Evolutionary conservation across 1,140 invertebrate genomes (phyloP).

Genomic region (Alviniconcha marisindica): DNA sequence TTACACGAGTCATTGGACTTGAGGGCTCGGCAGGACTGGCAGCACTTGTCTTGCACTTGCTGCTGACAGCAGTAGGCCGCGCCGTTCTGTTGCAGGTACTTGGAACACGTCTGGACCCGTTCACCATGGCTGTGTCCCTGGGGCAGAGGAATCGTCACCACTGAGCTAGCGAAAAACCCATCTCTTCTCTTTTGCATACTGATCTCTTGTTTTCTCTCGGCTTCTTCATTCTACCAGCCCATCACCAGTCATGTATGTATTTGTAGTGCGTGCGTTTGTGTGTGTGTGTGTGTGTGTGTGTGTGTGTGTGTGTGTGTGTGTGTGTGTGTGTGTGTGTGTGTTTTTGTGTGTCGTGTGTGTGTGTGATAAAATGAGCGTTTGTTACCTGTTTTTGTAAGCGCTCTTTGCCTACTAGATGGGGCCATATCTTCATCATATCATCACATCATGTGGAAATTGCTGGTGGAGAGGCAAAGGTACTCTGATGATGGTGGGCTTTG

Average conservation of each 20-base stretch:
- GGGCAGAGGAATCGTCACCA: too few relatives aligned
- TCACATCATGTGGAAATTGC: neutral
- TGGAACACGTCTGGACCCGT: conserved; percentile 3
- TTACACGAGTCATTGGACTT: neutral
- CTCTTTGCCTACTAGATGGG: neutral
- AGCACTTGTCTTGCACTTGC: neutral
- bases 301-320: too few relatives aligned
- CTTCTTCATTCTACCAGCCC: too few relatives aligned
- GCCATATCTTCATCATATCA: neutral
- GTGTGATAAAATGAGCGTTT: neutral
- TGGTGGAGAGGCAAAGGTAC: too few relatives aligned
- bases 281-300: too few relatives aligned
- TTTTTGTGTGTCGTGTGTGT: neutral
- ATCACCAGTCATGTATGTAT: too few relatives aligned
- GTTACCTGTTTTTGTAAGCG: neutral
- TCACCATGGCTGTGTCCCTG: conserved; percentile 18
- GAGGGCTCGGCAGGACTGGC: neutral
- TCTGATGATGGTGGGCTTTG: neutral
- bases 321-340: too few relatives aligned
- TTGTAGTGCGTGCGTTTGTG: too few relatives aligned
- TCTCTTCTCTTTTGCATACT: too few relatives aligned
- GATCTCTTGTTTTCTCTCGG: too few relatives aligned
- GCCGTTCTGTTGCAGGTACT: neutral
- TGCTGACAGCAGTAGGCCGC: neutral
- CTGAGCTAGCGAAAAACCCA: too few relatives aligned